Evolutionary conservation across 2,888 invertebrate genomes (phyloP).

Genomic region (Scaptomyza flava): DNA sequence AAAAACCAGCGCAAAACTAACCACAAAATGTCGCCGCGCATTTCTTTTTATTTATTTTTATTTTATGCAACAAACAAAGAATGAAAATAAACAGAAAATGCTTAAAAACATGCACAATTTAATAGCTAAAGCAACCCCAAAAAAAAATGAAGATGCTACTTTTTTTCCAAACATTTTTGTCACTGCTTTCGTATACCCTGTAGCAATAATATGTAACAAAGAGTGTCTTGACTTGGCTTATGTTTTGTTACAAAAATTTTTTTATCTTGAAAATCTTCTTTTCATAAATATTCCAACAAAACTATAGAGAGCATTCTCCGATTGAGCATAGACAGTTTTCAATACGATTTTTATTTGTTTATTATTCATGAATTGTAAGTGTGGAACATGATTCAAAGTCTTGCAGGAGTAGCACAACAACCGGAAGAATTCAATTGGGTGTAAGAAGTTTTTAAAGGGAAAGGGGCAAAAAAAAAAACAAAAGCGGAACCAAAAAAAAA

Average conservation of each 20-base stretch:
- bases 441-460: conserved; percentile 39
- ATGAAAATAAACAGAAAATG: conserved; percentile 49
- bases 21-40: conserved; percentile 62
- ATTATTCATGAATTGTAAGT: conserved; percentile 75
- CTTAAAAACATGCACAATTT: conserved; percentile 57
- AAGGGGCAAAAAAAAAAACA: background rate
- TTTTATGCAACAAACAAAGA: conserved; percentile 62
- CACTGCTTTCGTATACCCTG: conserved; percentile 14
- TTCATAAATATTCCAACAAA: background rate
- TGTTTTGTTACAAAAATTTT: background rate
- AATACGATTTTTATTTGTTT: conserved; percentile 57
- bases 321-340: background rate
- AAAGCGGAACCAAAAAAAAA: conserved; percentile 24
- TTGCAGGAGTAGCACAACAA: conserved; percentile 53
- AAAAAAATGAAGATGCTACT: conserved; percentile 18
- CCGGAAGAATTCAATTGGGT: conserved; percentile 76
- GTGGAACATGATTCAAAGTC: conserved; percentile 55
- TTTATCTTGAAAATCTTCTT: no score
- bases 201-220: background rate
- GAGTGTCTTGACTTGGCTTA: background rate
- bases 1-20: conserved; percentile 50
- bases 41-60: conserved; percentile 67
- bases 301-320: conserved; percentile 1
- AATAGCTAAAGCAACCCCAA: conserved; percentile 35
- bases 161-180: conserved; percentile 24